Percentiles rank a stretch among this genome's conserved stretches.
Conservation (phyloP, 2,113 vertebrate species). For the Xiphorhynchus elegans region DNA sequence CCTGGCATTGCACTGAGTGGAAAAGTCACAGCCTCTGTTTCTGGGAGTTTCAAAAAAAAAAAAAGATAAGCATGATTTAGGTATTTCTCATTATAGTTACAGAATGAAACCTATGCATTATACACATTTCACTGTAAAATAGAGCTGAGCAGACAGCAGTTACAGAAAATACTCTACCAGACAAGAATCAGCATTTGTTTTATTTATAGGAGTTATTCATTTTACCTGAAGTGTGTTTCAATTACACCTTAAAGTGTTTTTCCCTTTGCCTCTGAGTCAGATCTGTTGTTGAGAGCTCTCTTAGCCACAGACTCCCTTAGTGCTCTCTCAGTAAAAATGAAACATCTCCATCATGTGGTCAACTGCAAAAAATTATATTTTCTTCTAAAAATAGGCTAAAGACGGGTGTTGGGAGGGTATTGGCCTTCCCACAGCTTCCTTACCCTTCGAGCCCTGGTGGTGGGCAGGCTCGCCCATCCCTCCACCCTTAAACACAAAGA, state of each 20-base stretch:
- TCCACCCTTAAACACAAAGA: neutral
- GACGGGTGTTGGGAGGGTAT: fast-evolving
- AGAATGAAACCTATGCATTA: neutral
- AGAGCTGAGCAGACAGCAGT: neutral
- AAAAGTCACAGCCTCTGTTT: neutral
- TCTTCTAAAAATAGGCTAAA: fast-evolving
- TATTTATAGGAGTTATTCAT: neutral
- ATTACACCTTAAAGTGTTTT: neutral
- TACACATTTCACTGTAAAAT: neutral
- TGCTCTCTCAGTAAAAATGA: neutral
- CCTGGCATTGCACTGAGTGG: neutral
- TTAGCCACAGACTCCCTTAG: neutral
- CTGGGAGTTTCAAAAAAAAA: neutral
- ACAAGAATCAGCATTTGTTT: neutral
- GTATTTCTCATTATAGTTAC: neutral
- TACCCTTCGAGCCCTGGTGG: fast-evolving
- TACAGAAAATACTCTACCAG: neutral
- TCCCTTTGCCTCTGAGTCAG: neutral
- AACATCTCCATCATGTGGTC: conserved; percentile 68
- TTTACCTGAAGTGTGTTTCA: neutral
- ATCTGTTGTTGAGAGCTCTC: neutral
- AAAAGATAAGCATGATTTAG: neutral
- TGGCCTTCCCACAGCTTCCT: neutral
- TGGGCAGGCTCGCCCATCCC: fast-evolving
- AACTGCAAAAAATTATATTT: neutral